Percentiles rank a stretch among this genome's conserved stretches.
Conservation (phyloP, 2,797 vertebrate genomes). For the Acanthurus lineatus region DNA sequence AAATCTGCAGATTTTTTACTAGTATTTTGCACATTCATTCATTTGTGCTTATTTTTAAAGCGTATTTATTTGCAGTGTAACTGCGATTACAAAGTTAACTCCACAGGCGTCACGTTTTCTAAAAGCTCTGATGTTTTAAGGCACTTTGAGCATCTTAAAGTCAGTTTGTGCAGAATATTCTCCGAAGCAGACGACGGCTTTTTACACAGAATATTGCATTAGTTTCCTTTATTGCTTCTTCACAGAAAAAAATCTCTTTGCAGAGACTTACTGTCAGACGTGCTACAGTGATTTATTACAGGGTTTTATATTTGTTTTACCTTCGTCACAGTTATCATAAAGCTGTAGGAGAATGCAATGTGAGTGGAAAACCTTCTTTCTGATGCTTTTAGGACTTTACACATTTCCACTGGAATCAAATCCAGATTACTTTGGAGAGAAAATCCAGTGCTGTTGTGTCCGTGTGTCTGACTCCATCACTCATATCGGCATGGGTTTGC, state of each 20-base stretch:
- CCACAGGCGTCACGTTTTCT: neutral
- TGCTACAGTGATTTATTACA: neutral
- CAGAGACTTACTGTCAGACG: constrained; percentile 11
- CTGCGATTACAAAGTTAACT: neutral
- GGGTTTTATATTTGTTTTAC: neutral
- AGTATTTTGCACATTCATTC: too few species aligned
- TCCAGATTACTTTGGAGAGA: neutral
- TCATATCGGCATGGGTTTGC: constrained; percentile 8
- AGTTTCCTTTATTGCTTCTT: constrained; percentile 33
- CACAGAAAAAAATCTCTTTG: constrained; percentile 4
- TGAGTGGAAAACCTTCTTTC: neutral
- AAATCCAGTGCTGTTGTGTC: neutral
- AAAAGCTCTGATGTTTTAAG: constrained; percentile 44
- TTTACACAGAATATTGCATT: constrained; percentile 53
- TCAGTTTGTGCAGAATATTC: constrained; percentile 40
- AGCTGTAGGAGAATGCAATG: constrained; percentile 3
- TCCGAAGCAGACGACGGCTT: constrained; percentile 34
- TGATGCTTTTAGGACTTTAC: constrained; percentile 1
- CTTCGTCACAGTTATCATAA: neutral
- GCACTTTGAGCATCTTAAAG: constrained; percentile 49
- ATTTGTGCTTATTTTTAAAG: neutral
- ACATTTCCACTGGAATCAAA: neutral
- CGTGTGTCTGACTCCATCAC: constrained; percentile 5
- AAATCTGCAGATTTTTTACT: too few species aligned
- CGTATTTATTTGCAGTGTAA: neutral